phyloP scores from a whole-genome alignment of 2,113 vertebrate genomes.

The Shinisaurus crocodilurus region DNA sequence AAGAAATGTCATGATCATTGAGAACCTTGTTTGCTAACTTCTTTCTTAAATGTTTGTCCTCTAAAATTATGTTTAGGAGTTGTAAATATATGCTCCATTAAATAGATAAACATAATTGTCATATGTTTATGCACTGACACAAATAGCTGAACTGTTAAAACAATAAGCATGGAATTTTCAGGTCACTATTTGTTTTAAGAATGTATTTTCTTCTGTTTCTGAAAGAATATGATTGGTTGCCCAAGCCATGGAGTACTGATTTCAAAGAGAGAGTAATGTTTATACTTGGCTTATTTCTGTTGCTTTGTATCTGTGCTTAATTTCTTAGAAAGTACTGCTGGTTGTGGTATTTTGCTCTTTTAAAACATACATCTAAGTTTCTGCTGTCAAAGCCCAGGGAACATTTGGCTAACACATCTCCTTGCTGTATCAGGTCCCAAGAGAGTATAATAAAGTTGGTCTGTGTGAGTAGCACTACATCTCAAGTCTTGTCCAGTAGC shows the following conservation, averaged over 20 bases:
- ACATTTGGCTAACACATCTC: neutral
- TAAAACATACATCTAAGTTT: rapidly evolving
- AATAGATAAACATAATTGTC: constrained; percentile 41
- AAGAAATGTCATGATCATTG: neutral
- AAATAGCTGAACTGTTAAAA: constrained; percentile 26
- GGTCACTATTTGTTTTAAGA: constrained; percentile 38
- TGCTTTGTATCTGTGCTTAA: constrained; percentile 32
- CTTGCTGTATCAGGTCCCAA: constrained; percentile 3
- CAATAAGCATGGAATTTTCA: constrained; percentile 16
- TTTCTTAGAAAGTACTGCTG: constrained; percentile 47
- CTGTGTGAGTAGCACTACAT: neutral
- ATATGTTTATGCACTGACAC: constrained; percentile 1
- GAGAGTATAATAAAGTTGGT: neutral
- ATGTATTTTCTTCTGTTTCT: constrained; percentile 43
- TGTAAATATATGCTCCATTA: neutral
- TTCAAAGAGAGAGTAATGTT: constrained; percentile 50
- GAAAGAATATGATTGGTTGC: constrained; percentile 25
- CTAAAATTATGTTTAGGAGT: constrained; percentile 36
- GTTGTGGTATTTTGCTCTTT: neutral
- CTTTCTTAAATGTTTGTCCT: constrained; percentile 24
- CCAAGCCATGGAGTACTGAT: constrained; percentile 29
- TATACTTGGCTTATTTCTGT: constrained; percentile 6
- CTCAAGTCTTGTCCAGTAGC: neutral
- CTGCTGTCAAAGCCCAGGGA: neutral
- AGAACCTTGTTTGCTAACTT: neutral